These are phyloP conservation scores for Oncorhynchus keta DNA, from an alignment of 2,113 vertebrate species.

Conservation along the genomic window DNA sequence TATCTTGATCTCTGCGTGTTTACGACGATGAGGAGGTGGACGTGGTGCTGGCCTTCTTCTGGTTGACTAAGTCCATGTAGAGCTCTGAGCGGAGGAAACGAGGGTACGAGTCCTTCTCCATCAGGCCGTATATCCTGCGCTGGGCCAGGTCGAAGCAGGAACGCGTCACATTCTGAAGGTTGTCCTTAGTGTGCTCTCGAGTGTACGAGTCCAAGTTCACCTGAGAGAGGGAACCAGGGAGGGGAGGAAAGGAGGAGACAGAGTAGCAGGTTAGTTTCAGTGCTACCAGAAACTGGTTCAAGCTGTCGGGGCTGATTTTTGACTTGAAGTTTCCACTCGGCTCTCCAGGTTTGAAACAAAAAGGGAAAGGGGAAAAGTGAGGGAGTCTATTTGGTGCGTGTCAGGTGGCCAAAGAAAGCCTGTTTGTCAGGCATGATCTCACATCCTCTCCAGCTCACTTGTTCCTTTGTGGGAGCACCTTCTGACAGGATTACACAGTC, in stretches of 20 bases:
- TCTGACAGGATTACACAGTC: not conserved
- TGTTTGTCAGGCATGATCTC: slow-evolving; percentile 39
- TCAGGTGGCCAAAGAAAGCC: not conserved
- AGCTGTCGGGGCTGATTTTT: not conserved
- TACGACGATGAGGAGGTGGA: slow-evolving; percentile 82
- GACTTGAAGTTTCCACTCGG: slow-evolving; percentile 17
- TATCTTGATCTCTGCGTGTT: slow-evolving; percentile 26
- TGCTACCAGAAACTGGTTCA: not conserved
- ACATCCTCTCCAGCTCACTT: slow-evolving; percentile 23
- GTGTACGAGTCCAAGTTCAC: slow-evolving; percentile 97
- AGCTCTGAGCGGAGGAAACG: slow-evolving; percentile 97
- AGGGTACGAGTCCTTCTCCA: slow-evolving; percentile 98
- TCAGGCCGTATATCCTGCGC: slow-evolving; percentile 94
- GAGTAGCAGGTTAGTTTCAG: not conserved
- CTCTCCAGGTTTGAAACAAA: slow-evolving; percentile 24
- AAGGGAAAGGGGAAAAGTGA: not conserved
- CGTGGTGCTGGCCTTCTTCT: slow-evolving; percentile 87
- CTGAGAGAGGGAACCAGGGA: slow-evolving; percentile 60
- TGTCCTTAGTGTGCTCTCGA: slow-evolving; percentile 93
- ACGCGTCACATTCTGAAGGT: slow-evolving; percentile 88
- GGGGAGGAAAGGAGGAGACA: not conserved
- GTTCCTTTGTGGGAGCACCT: not conserved
- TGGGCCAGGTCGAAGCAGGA: slow-evolving; percentile 94
- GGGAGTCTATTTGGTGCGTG: not conserved
- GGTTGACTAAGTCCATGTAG: slow-evolving; percentile 93